Evolutionary conservation across 2,888 invertebrate genomes (phyloP).

Genomic region (Machimus atricapillus): DNA sequence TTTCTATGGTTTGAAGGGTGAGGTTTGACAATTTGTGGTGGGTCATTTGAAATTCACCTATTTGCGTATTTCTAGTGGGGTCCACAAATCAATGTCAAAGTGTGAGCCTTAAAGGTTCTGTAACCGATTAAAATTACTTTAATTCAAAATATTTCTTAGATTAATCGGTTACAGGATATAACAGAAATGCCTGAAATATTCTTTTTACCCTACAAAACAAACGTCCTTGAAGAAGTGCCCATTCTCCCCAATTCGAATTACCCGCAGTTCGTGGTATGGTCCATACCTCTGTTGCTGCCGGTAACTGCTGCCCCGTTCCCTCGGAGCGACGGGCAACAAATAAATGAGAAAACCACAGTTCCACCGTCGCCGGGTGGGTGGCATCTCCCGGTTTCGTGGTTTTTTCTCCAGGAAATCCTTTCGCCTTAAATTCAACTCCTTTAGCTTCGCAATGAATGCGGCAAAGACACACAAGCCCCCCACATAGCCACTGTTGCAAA

Average conservation of each 20-base stretch:
- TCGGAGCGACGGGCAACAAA: background rate
- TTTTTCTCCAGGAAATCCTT: conserved; percentile 20
- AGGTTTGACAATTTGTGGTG: no score
- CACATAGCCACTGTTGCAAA: background rate
- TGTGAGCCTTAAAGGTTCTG: background rate
- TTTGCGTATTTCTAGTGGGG: no score
- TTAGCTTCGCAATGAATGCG: background rate
- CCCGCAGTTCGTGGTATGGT: background rate
- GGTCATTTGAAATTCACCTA: no score
- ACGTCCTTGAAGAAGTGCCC: conserved; percentile 13
- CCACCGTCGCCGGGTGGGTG: background rate
- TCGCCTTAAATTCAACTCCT: conserved; percentile 32
- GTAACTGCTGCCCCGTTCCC: background rate
- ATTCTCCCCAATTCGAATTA: background rate
- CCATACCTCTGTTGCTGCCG: background rate
- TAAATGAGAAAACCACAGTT: conserved; percentile 30
- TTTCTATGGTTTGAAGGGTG: no score
- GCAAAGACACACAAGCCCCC: background rate
- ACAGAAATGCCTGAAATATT: background rate
- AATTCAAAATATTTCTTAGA: background rate
- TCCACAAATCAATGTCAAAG: no score
- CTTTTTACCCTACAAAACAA: background rate
- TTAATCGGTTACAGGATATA: background rate
- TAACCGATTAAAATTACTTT: background rate
- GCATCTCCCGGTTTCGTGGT: conserved; percentile 5